phyloP scores from a whole-genome alignment of 2,888 invertebrate genomes.

The Zaprionus lineosus region DNA sequence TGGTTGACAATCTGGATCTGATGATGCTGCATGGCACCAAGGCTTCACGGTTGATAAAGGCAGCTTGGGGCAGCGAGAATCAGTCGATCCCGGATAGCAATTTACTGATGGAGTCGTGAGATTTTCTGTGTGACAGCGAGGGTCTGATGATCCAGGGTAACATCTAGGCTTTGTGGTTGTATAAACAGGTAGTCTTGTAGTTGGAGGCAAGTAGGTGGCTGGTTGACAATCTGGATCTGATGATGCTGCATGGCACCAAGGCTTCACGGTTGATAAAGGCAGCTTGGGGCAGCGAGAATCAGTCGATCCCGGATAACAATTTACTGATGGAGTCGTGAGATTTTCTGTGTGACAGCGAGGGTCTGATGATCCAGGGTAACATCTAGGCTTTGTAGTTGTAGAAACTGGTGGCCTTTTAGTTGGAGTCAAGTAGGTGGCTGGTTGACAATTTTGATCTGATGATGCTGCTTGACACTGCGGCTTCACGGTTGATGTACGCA shows the following conservation, averaged over 20 bases:
- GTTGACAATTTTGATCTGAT: constrained; percentile 55
- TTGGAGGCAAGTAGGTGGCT: constrained; percentile 13
- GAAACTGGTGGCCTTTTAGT: neutral
- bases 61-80: neutral
- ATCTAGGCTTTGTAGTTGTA: constrained; percentile 4
- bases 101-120: constrained; percentile 14
- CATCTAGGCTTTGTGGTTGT: constrained; percentile 30
- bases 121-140: constrained; percentile 10
- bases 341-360: constrained; percentile 38
- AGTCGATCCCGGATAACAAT: constrained; percentile 17
- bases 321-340: constrained; percentile 2
- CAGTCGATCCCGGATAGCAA: constrained; percentile 79
- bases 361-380: constrained; percentile 76
- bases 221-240: constrained; percentile 65
- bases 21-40: constrained; percentile 7
- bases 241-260: constrained; percentile 61
- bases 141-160: constrained; percentile 77
- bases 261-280: constrained; percentile 4
- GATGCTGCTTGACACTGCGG: constrained; percentile 63
- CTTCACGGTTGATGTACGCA: neutral
- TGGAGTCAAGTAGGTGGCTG: constrained; percentile 3
- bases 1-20: constrained; percentile 1
- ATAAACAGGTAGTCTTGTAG: constrained; percentile 1
- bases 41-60: constrained; percentile 1
- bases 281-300: constrained; percentile 60